These are phyloP conservation scores for Egretta garzetta DNA, from an alignment of 2,113 vertebrate genomes.

Conservation along the genomic window DNA sequence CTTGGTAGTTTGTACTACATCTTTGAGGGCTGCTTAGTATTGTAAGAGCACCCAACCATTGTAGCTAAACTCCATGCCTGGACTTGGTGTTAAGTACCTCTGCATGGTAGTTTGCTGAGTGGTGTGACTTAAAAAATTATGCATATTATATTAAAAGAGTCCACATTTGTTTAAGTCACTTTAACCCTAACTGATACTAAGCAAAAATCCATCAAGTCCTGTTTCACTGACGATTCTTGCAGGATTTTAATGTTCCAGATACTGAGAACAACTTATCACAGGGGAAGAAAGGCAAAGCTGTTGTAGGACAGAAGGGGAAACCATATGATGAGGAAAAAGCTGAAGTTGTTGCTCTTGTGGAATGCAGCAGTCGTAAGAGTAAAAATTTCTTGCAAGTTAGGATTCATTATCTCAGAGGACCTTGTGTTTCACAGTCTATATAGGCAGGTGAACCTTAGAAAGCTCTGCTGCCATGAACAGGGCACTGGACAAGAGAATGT, in stretches of 20 bases:
- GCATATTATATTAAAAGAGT: background rate
- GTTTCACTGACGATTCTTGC: background rate
- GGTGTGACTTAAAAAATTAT: background rate
- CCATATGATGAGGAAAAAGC: background rate
- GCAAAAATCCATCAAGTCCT: background rate
- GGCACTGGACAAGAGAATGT: background rate
- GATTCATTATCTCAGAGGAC: background rate
- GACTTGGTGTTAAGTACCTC: background rate
- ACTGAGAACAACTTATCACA: background rate
- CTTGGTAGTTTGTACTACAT: background rate
- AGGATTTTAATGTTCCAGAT: background rate
- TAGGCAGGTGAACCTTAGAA: background rate
- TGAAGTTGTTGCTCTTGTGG: background rate
- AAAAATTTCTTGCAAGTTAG: background rate
- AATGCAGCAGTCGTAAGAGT: background rate
- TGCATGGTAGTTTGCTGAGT: background rate
- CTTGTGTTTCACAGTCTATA: background rate
- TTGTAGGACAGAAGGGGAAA: background rate
- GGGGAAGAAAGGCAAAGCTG: background rate
- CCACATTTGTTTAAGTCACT: background rate
- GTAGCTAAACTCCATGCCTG: background rate
- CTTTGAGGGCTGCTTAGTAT: background rate
- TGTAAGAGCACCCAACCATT: fast-evolving
- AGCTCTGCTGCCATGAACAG: background rate
- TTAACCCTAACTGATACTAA: background rate